phyloP scores from a whole-genome alignment of 2,888 invertebrate species.

The Chirona hameri region DNA sequence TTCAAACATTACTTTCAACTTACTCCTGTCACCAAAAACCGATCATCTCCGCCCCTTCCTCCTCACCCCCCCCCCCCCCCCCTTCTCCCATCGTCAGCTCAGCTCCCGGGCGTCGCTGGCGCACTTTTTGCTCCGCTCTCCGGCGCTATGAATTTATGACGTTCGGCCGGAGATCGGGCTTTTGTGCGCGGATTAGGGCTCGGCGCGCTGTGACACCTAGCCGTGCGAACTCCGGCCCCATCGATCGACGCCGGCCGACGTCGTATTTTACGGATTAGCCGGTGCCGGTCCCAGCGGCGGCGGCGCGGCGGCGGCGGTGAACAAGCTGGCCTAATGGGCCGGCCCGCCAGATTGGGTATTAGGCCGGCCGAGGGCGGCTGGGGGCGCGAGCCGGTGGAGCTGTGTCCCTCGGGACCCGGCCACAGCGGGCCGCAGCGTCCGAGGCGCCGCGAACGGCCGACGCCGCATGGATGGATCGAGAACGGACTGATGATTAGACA shows the following conservation, averaged over 20 bases:
- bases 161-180: not conserved
- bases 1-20: no score
- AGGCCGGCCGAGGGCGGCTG: not conserved
- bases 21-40: no score
- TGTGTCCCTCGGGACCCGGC: no score
- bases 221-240: not conserved
- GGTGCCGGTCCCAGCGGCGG: not conserved
- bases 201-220: not conserved
- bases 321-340: not conserved
- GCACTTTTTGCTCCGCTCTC: not conserved
- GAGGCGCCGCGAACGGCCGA: no score
- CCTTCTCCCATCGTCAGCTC: not conserved
- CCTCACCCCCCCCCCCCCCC: no score
- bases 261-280: conserved; percentile 25
- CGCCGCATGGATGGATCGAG: no score
- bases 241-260: not conserved
- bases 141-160: conserved; percentile 22
- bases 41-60: no score
- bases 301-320: not conserved
- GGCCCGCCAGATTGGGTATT: conserved; percentile 5
- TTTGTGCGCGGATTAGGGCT: not conserved
- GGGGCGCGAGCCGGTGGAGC: not conserved
- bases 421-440: no score
- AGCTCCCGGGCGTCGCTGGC: not conserved
- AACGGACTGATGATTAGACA: not conserved